Evolutionary conservation across 2,888 invertebrate genomes (phyloP), one percentile per base, ranked within the genome.

Genomic region (Leucozona laternaria): DNA sequence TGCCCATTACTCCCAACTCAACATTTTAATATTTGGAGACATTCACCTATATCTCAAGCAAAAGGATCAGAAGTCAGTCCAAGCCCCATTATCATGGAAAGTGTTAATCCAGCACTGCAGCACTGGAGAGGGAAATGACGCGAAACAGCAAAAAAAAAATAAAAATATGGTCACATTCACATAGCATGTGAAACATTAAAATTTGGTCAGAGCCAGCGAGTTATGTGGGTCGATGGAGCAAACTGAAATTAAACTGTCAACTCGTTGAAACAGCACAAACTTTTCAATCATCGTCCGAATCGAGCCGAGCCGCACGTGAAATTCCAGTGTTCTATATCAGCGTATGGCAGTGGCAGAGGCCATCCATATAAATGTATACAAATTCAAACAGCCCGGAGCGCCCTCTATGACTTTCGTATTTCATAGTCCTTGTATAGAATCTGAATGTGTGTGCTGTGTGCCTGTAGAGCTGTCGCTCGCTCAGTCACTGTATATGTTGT

Each of bases 241-340:
- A 58, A 71, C 70, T 66, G 78, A 86, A 86, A 86, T 86, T 86
- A 86, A 86, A 86, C 86, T 86, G 86, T 86, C 86, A 86, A 86
- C 82, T 79, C 75, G 75, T 82, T 86, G 82, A 75, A 82, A 78
- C 75, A 81, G 45, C 78, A 53, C 64, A 75, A 82, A 82, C 82
- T 82, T 82, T 82, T 86, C 82, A 78, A 86, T 82, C 82, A 86
- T 86, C 66, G 80, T 72, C 80, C 53, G 11, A 68, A 25, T 64
- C 53, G 28, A 76, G 66, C 80, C 53, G 11, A 68, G 31, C 71
- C 53, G 28, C 55, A 73, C 60, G 62, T 50, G 45, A 28, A 58
- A 48, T 43, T 64, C 17, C 66, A 34, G 50, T n/a, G 7, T 70
- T 72, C 50, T 64, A 17, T 81, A 81, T 78, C 81, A 75, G 64